Base-by-base conservation (phyloP, 30 jellyfish, hydroid and myxozoan species). In the Hydractinia symbiolongicarpus region DNA sequence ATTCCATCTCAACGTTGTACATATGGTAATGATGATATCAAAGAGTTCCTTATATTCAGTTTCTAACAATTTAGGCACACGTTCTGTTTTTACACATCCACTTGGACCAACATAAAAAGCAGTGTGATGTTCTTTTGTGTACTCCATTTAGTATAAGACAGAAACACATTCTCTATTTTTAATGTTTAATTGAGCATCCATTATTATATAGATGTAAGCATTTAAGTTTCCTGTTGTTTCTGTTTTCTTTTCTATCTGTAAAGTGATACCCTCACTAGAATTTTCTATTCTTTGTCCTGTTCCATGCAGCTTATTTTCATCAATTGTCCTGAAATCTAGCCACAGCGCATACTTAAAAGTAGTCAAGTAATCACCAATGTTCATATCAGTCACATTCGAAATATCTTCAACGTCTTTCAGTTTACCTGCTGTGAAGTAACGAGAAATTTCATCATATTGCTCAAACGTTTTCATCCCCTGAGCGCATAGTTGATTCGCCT, bases 241-340 rank as follows among this genome's bases (percentile, higher is more conserved):
- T 9, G 68, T n/a, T n/a, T 10, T 57, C 68, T 57, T 57, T n/a
- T 57, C 68, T 10, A 57, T 57, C n/a, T 57, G 68, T n/a, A 57
- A n/a, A 10, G 68, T 57, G 10, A 57, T 57, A 9, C 68, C 68
- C n/a, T 57, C 68, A 57, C 68, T 57, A n/a, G 68, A 10, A n/a
- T 57, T 57, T 57, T 57, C 13, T 9, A 57, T 57, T n/a, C 68
- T 57, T 9, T n/a, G 68, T 9, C 68, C 68, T n/a, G 68, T 57
- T 57, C 68, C 68, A 57, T 57, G 68, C 13, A 57, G 68, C 13
- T 10, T 57, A 57, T 57, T 57, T n/a, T 57, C 68, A 57, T 57
- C 68, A 57, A 57, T 57, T 57, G 68, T 57, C 68, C 68, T 10
- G 68, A 57, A 57, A 57, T 57, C 68, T 57, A n/a, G n/a, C n/a